These are phyloP conservation scores for Bagarius yarrelli DNA, from an alignment of 2,113 vertebrate species.

Conservation along the genomic window DNA sequence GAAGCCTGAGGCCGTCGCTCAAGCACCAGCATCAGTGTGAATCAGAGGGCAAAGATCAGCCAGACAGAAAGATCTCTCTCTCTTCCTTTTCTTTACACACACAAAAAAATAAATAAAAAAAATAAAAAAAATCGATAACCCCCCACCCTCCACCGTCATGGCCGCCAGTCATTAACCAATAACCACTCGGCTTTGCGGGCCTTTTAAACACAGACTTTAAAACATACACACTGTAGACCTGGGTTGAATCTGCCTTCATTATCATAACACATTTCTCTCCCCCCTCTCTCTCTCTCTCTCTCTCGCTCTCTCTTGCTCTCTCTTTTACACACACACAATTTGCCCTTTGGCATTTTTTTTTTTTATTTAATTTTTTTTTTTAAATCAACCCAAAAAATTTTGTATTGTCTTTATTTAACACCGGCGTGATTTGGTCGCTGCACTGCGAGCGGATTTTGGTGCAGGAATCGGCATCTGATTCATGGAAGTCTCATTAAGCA, in stretches of 20 bases:
- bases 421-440: slow-evolving; percentile 24
- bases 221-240: slow-evolving; percentile 63
- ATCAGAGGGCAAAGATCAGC: slow-evolving; percentile 78
- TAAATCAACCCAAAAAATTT: slow-evolving; percentile 47
- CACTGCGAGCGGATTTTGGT: slow-evolving; percentile 27
- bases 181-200: slow-evolving; percentile 71
- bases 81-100: slow-evolving; percentile 13
- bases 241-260: slow-evolving; percentile 74
- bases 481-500: slow-evolving; percentile 53
- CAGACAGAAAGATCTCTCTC: slow-evolving; percentile 38
- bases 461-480: slow-evolving; percentile 48
- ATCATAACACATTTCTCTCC: slow-evolving; percentile 73
- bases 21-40: slow-evolving; percentile 74
- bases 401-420: slow-evolving; percentile 39
- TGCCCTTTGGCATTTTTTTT: slow-evolving; percentile 64
- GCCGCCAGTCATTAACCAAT: slow-evolving; percentile 67
- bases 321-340: slow-evolving; percentile 46
- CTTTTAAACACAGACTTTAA: slow-evolving; percentile 74
- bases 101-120: slow-evolving; percentile 62
- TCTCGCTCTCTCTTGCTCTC: slow-evolving; percentile 65
- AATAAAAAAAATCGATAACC: slow-evolving; percentile 77
- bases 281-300: slow-evolving; percentile 46
- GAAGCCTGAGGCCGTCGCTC: slow-evolving; percentile 69
- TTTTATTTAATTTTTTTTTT: slow-evolving; percentile 45
- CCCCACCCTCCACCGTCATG: slow-evolving; percentile 61